Conservation (phyloP, 1,140 invertebrate species). For the Ceratoteleas bidentatus region DNA sequence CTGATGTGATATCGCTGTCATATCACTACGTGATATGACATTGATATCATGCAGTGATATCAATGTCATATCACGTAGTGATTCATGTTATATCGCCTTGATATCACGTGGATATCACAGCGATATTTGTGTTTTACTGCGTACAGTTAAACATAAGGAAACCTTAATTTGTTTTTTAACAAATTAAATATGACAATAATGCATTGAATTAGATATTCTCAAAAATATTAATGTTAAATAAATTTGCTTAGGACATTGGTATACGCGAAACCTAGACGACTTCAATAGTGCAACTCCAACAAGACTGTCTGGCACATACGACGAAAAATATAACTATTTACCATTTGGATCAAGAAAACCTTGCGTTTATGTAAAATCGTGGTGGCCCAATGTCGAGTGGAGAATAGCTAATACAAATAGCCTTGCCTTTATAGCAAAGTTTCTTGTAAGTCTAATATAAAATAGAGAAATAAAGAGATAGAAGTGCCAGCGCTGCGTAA, state of each 20-base stretch:
- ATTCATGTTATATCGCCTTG: no score
- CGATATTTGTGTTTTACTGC: no score
- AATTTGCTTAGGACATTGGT: slow-evolving; percentile 65
- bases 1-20: no score
- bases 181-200: no score
- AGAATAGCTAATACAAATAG: slow-evolving; percentile 75
- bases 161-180: no score
- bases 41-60: no score
- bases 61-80: no score
- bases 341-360: slow-evolving; percentile 76
- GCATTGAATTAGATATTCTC: slow-evolving; percentile 5
- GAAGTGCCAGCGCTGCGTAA: slow-evolving; percentile 21
- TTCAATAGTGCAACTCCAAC: slow-evolving; percentile 70
- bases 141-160: no score
- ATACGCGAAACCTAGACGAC: slow-evolving; percentile 55
- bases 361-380: slow-evolving; percentile 76
- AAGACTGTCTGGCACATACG: slow-evolving; percentile 68
- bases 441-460: slow-evolving; percentile 68
- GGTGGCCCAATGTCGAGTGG: slow-evolving; percentile 79
- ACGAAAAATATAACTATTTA: slow-evolving; percentile 76
- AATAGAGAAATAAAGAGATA: slow-evolving; percentile 17
- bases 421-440: slow-evolving; percentile 70
- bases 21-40: no score
- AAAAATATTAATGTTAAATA: slow-evolving; percentile 9
- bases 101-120: no score